Evolutionary conservation across 2,113 vertebrate genomes (phyloP).

Genomic region (Sceloporus tristichus): DNA sequence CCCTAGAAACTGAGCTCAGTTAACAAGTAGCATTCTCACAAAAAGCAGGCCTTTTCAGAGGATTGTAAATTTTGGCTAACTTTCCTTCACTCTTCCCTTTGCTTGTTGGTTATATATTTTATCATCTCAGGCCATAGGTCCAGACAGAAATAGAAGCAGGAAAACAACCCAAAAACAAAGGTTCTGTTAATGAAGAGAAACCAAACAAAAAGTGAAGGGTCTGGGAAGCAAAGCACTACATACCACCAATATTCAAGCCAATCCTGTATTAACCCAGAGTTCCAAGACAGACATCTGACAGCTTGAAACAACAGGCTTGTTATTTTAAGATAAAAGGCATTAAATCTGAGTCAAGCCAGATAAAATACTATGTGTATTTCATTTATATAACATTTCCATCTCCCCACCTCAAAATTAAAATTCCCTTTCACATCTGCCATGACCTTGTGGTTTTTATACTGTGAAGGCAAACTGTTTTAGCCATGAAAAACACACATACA

Average conservation of each 20-base stretch:
- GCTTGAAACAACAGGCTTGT: conserved; percentile 27
- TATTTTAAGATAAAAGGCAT: conserved; percentile 29
- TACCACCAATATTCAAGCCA: neutral
- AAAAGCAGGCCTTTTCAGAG: neutral
- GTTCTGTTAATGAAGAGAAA: conserved; percentile 26
- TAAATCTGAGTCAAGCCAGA: conserved; percentile 24
- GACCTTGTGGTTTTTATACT: neutral
- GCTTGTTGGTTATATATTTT: conserved; percentile 3
- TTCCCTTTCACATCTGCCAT: neutral
- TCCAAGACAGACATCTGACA: conserved; percentile 17
- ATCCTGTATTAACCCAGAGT: neutral
- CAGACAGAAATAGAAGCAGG: conserved; percentile 26
- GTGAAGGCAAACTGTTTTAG: neutral
- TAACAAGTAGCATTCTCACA: neutral
- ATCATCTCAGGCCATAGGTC: neutral
- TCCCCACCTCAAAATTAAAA: conserved; percentile 9
- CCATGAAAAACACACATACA: conserved; percentile 3
- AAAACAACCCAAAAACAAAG: conserved; percentile 6
- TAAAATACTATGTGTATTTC: conserved; percentile 3
- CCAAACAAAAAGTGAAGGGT: conserved; percentile 21
- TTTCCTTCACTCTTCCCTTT: neutral
- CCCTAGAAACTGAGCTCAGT: neutral
- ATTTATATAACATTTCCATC: conserved; percentile 29
- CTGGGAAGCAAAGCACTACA: neutral
- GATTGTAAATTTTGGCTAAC: conserved; percentile 11